Conservation (phyloP, 1,140 invertebrate species). For the Eufriesea mexicana region DNA sequence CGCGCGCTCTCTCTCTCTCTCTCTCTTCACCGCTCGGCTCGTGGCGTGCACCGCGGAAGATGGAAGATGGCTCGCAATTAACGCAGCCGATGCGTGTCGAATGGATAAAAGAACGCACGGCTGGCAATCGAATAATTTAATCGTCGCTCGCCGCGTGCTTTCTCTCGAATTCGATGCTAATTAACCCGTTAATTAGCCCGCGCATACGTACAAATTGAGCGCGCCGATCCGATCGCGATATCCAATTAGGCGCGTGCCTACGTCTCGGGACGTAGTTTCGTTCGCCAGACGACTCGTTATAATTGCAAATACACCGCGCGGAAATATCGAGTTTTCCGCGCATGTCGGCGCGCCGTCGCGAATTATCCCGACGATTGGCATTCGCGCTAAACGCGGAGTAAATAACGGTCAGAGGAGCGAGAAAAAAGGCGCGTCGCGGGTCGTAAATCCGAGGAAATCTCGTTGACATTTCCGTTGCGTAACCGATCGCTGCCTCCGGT, state of each 20-base stretch:
- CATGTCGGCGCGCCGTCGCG: no score
- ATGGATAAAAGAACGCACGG: background rate
- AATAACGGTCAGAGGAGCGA: background rate
- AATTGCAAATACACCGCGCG: no score
- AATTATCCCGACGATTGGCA: slow-evolving; percentile 47
- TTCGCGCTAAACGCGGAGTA: slow-evolving; percentile 5
- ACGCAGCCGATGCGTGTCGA: background rate
- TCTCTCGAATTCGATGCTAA: slow-evolving; percentile 40
- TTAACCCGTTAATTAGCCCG: slow-evolving; percentile 30
- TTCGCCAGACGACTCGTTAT: background rate
- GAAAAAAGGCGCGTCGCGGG: background rate
- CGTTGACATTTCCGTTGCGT: slow-evolving; percentile 32
- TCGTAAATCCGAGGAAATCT: slow-evolving; percentile 34
- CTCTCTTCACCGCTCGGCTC: background rate
- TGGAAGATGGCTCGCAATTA: slow-evolving; percentile 13
- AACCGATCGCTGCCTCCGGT: background rate
- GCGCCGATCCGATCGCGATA: slow-evolving; percentile 3
- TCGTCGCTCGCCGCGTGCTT: background rate
- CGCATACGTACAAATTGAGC: slow-evolving; percentile 27
- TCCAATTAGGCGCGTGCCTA: slow-evolving; percentile 32
- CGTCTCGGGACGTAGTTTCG: background rate
- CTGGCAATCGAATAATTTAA: background rate
- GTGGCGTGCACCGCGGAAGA: background rate
- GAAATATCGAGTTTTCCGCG: no score
- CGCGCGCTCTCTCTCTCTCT: background rate